These are phyloP conservation scores for Pseudochromis fuscus DNA, from an alignment of 2,797 vertebrate genomes.

Conservation along the genomic window DNA sequence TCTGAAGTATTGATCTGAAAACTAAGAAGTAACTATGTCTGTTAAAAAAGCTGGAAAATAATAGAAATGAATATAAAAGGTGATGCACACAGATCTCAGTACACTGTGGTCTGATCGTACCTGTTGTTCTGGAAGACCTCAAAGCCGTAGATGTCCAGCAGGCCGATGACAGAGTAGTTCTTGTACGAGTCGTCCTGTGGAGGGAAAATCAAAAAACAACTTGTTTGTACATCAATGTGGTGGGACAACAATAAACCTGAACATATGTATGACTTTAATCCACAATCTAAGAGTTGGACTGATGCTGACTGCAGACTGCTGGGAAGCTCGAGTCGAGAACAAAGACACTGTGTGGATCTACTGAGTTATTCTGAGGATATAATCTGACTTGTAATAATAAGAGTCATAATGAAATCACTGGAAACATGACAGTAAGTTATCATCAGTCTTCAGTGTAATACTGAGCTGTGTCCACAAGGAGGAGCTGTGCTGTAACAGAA, in stretches of 20 bases:
- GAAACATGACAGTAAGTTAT: background rate
- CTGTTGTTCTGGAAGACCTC: slow-evolving; percentile 99
- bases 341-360: background rate
- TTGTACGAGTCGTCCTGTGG: slow-evolving; percentile 88
- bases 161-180: slow-evolving; percentile 90
- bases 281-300: too few species aligned
- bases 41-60: too few species aligned
- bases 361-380: background rate
- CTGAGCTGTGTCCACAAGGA: slow-evolving; percentile 57
- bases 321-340: background rate
- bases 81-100: too few species aligned
- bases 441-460: background rate
- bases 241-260: too few species aligned
- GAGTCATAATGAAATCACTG: background rate
- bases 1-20: too few species aligned
- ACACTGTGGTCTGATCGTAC: slow-evolving; percentile 75
- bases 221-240: background rate
- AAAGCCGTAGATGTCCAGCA: slow-evolving; percentile 99
- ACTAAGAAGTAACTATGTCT: too few species aligned
- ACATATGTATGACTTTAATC: too few species aligned
- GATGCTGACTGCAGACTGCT: background rate
- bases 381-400: background rate
- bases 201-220: background rate
- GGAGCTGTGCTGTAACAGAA: slow-evolving; percentile 39
- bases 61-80: too few species aligned